Percentiles rank a stretch among this genome's conserved stretches.
These are phyloP conservation scores for Chloebia gouldiae DNA, from an alignment of 2,113 vertebrate genomes.

Conservation along the genomic window DNA sequence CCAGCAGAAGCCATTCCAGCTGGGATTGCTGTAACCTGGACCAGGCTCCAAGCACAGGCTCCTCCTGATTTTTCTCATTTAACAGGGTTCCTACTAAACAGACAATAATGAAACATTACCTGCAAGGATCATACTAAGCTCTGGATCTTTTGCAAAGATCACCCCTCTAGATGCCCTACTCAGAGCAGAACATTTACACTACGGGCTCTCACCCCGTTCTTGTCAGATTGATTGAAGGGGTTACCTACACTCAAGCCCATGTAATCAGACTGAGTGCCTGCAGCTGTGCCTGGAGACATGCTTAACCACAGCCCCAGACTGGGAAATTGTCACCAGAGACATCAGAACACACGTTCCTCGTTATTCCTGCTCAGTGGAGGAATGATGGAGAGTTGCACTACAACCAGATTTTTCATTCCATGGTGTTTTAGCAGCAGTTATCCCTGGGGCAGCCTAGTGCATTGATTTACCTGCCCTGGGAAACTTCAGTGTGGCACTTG, in stretches of 20 bases:
- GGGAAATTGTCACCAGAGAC: not conserved
- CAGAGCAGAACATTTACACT: not conserved
- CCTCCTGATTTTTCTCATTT: not conserved
- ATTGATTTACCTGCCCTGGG: not conserved
- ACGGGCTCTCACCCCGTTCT: not conserved
- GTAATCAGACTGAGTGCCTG: not conserved
- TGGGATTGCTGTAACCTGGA: not conserved
- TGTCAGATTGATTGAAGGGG: not conserved
- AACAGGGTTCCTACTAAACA: not conserved
- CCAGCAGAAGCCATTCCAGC: conserved; percentile 42
- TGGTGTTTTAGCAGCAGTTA: not conserved
- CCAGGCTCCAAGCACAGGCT: not conserved
- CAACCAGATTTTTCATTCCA: not conserved
- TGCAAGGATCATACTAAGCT: not conserved
- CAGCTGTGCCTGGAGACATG: not conserved
- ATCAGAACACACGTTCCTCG: not conserved
- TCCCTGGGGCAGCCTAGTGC: not conserved
- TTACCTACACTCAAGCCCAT: not conserved
- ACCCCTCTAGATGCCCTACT: not conserved
- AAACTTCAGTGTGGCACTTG: not conserved
- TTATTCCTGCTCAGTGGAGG: not conserved
- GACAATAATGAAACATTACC: not conserved
- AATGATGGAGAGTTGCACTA: not conserved
- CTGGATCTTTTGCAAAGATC: not conserved
- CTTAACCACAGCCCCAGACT: not conserved